A percentile compares a stretch with the other conserved stretches of the same genome.
Evolutionary conservation across 2,797 vertebrate species (phyloP).

Genomic region (Oreochromis grahami): DNA sequence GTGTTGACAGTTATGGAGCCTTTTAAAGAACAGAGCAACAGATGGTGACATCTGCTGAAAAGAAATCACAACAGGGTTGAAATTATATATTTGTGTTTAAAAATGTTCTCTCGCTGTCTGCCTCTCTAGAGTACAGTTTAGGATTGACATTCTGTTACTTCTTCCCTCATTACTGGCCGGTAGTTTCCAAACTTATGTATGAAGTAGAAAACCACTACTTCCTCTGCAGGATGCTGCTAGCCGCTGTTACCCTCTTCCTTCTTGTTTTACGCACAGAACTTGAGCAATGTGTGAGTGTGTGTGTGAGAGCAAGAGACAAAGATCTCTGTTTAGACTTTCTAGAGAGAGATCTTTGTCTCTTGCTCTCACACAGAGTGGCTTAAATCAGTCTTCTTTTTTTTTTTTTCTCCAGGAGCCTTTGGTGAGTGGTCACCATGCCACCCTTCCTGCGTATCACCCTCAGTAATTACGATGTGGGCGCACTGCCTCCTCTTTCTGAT

Average conservation of each 20-base stretch:
- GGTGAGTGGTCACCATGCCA: slow-evolving; percentile 81
- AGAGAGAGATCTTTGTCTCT: too few species aligned
- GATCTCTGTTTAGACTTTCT: neutral
- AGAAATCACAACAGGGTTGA: neutral
- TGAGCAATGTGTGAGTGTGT: neutral
- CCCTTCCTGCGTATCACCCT: slow-evolving; percentile 94
- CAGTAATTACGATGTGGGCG: slow-evolving; percentile 84
- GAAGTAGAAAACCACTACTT: slow-evolving; percentile 26
- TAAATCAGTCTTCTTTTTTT: neutral
- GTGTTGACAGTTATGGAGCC: neutral
- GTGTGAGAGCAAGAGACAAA: neutral
- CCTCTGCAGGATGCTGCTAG: neutral
- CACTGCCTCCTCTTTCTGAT: slow-evolving; percentile 64
- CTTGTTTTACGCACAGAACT: slow-evolving; percentile 12
- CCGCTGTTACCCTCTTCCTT: slow-evolving; percentile 10
- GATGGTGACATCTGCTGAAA: neutral
- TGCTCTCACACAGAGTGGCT: neutral
- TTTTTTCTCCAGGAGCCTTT: slow-evolving; percentile 37
- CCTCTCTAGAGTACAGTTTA: neutral
- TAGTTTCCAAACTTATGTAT: slow-evolving; percentile 30
- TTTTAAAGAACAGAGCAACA: neutral
- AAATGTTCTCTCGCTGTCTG: neutral
- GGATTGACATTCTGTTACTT: neutral
- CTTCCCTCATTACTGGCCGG: neutral
- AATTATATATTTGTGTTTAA: neutral